phyloP scores from a whole-genome alignment of 1,140 invertebrate genomes.

The Bombyx mandarina region DNA sequence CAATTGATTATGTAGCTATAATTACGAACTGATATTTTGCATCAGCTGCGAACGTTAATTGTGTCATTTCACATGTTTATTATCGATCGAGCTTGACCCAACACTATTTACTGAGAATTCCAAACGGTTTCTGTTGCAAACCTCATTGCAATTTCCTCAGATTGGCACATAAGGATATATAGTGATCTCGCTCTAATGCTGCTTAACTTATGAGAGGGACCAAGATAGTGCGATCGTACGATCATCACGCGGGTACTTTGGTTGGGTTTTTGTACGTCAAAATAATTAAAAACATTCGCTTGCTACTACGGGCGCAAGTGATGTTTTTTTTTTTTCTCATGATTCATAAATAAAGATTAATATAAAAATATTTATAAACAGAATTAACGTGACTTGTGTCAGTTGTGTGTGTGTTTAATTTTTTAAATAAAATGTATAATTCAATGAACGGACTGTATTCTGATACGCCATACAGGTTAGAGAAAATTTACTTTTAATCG shows the following conservation, averaged over 20 bases:
- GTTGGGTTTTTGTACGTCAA: conserved; percentile 47
- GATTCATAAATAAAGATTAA: conserved; percentile 31
- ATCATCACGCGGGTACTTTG: conserved; percentile 40
- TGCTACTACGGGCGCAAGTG: neutral
- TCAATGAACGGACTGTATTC: conserved; percentile 56
- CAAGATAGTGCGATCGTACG: conserved; percentile 49
- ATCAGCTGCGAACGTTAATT: too few species aligned
- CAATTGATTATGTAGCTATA: too few species aligned
- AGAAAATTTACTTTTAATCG: neutral
- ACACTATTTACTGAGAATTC: neutral
- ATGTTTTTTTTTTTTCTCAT: conserved; percentile 1
- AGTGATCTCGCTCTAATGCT: conserved; percentile 21
- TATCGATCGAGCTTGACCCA: too few species aligned
- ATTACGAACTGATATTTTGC: too few species aligned
- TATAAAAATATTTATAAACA: conserved; percentile 3
- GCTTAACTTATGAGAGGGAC: conserved; percentile 13
- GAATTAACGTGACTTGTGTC: conserved; percentile 8
- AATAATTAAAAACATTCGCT: conserved; percentile 44
- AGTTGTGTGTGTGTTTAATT: conserved; percentile 12
- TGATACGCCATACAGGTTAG: conserved; percentile 59
- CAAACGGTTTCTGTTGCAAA: conserved; percentile 25
- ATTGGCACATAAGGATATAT: conserved; percentile 24
- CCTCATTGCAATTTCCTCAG: conserved; percentile 22
- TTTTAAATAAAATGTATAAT: conserved; percentile 41
- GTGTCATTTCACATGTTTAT: too few species aligned